Base-by-base conservation (phyloP, 2,113 vertebrate species). In the Galbula dea region DNA sequence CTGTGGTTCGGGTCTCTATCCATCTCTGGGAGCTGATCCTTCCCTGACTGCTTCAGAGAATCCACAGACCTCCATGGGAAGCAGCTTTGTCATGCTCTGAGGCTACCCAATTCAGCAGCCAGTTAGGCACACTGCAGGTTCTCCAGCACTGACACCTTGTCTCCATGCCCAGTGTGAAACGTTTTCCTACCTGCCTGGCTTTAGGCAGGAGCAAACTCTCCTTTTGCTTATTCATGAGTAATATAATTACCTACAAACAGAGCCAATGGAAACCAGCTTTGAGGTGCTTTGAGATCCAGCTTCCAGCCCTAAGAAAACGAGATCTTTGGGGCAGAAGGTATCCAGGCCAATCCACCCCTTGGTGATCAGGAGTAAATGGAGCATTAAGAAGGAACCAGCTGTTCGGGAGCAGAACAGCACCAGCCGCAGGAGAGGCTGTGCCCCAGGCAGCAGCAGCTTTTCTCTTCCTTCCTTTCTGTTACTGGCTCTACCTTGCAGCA, bases 51-150 rank as follows among this genome's bases (percentile, higher is more conserved):
- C 12, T 49, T 65, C 57, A 15, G 48, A 13, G 29, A 45, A 51
- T 4, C 0, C 4, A 30, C 51, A 51, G 9, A 22, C 22, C 43
- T 8, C 26, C 19, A 2, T 0, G 3, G 21, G 43, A 11, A 54
- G 55, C n/a, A 49, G 37, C 29, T 29, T 2, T 6, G 2, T 41
- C 0, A 9, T 29, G 16, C 26, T 30, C 65, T 0, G 1, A 21
- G 23, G 13, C 13, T 12, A 4, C 34, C 27, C 63, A 3, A 4
- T 13, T 51, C 15, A 7, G 19, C 1, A 30, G 30, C 11, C n/a
- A 5, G 51, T 49, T 13, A 12, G 63, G 75, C 37, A 18, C 61
- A 4, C 4, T 51, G 11, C 24, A 15, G 39, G 6, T 32, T 34
- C 67, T 10, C 62, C 58, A 68, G 69, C 36, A 1, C 9, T 2